Evolutionary conservation across 2,113 vertebrate species (phyloP), one percentile per base, ranked within the genome.

Genomic region (Strix uralensis): DNA sequence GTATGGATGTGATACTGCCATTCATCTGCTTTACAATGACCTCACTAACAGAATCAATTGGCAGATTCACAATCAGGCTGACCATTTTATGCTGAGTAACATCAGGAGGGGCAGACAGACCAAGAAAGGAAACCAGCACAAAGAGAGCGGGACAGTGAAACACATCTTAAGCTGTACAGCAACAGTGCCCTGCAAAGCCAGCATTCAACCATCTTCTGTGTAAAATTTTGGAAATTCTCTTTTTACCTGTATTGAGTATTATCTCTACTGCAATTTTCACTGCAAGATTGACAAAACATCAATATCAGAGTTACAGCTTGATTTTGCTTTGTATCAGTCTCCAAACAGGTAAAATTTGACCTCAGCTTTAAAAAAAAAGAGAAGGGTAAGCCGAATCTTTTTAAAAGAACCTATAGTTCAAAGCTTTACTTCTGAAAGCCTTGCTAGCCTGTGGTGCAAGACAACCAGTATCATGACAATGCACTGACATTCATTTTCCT

Each of bases 381-480:
- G 11, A 71, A 67, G 8, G 5, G 12, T 19, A 58, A 70, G 34
- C 3, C 5, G 62, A 83, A 49, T 21, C 2, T 71, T 62, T 80
- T 71, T 7, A 25, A 27, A 83, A 70, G 18, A 58, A 16, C 5
- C 26, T 42, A 1, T 32, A 40, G 9, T 55, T 85, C 38, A 51
- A 51, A 40, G 11, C 18, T 36, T 19, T 11, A 40, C 19, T 88
- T 69, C 40, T 44, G 38, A 73, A 93, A 81, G 12, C 30, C 52
- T 62, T 0, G 0, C 17, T 49, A 49, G 21, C 11, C 47, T 42
- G 40, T 27, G 30, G 14, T 69, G 4, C 58, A 51, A 71, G 55
- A 63, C 14, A n/a, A 36, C 17, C 30, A 47, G 13, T 38, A 52
- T 59, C 40, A 65, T 2, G 6, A 15, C 19, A 74, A 16, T 13